A percentile compares a stretch with the other conserved stretches of the same genome.
These are phyloP conservation scores for Aurelia aurita complex sp. Pacific DNA, from an alignment of 30 jellyfish, hydroid and myxozoan species.

Conservation along the genomic window DNA sequence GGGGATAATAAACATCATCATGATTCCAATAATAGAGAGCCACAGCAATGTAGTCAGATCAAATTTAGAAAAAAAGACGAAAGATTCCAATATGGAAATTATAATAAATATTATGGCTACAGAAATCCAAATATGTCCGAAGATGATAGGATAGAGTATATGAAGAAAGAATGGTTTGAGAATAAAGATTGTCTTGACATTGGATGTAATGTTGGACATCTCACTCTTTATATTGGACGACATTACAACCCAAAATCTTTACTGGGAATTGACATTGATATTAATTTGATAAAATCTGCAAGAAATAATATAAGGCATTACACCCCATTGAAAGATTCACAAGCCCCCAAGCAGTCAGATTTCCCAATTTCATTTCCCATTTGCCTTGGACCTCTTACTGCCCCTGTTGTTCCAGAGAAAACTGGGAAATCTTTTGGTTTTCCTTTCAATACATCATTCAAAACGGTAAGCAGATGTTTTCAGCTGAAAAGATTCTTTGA, in stretches of 20 bases:
- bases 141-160: constrained; percentile 70
- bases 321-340: constrained; percentile 30
- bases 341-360: constrained; percentile 72
- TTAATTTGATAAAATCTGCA: constrained; percentile 66
- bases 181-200: constrained; percentile 82
- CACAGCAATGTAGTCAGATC: not conserved
- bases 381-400: constrained; percentile 90
- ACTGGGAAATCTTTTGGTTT: constrained; percentile 60
- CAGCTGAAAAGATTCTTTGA: too few relatives aligned
- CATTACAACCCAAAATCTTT: constrained; percentile 73
- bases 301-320: constrained; percentile 65
- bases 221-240: constrained; percentile 72
- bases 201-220: constrained; percentile 95
- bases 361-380: constrained; percentile 82
- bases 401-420: constrained; percentile 42
- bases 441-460: constrained; percentile 66
- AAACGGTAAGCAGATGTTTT: constrained; percentile 44
- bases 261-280: constrained; percentile 89
- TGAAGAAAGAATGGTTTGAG: constrained; percentile 85
- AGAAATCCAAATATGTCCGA: constrained; percentile 78
- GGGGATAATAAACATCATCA: not conserved
- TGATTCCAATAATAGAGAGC: not conserved
- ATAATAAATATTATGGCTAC: constrained; percentile 74
- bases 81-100: constrained; percentile 84
- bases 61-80: constrained; percentile 57